phyloP scores from a whole-genome alignment of 53 echinoderm and acorn worm species.

The Paracentrotus lividus region DNA sequence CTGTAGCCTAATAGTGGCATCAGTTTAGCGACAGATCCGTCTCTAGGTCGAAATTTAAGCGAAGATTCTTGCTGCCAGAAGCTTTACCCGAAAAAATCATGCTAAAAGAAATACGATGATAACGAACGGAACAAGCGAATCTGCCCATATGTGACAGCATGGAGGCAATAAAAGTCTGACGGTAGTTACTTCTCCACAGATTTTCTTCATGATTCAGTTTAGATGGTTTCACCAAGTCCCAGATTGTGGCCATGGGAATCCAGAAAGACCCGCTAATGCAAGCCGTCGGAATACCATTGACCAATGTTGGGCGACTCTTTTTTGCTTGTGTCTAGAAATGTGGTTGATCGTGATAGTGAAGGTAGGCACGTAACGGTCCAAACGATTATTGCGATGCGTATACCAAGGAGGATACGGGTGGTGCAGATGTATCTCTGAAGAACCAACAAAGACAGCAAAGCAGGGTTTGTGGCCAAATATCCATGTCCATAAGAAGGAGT shows the following conservation, averaged over 20 bases:
- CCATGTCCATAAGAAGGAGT: neutral
- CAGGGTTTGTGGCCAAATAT: neutral
- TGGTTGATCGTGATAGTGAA: conserved; percentile 17
- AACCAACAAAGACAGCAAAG: neutral
- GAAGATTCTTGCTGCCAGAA: neutral
- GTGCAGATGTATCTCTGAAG: too few species aligned
- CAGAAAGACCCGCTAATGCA: neutral
- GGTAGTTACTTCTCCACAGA: neutral
- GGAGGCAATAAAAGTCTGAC: neutral
- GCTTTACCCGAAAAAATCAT: neutral
- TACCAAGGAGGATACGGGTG: conserved; percentile 39
- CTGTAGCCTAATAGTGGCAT: too few species aligned
- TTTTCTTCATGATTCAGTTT: neutral
- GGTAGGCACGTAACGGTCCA: conserved; percentile 8
- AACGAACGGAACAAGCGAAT: neutral
- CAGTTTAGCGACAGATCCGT: too few species aligned
- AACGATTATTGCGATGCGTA: neutral
- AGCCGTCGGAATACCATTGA: neutral
- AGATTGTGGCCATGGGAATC: neutral
- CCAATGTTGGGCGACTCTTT: conserved; percentile 7
- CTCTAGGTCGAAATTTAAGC: too few species aligned
- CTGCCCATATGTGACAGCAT: neutral
- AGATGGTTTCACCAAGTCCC: neutral
- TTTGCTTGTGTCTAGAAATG: conserved; percentile 24
- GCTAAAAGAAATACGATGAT: neutral